Evolutionary conservation across 2,113 vertebrate species (phyloP), one percentile per base, ranked within the genome.

Genomic region (Illadopsis cleaveri): DNA sequence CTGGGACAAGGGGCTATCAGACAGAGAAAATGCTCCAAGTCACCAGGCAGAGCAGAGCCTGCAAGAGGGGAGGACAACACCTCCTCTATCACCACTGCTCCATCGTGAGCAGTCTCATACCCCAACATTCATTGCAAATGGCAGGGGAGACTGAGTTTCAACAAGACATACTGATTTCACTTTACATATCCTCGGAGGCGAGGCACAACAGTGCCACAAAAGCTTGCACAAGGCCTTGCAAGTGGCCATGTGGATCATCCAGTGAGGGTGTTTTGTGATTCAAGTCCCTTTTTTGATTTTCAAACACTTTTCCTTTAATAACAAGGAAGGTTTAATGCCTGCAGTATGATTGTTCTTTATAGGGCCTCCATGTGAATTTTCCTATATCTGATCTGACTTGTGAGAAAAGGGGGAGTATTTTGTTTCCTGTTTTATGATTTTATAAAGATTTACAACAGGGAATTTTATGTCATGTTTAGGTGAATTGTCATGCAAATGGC

Each of bases 211-310:
- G 1, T 47, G 48, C 53, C 82, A 53, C 11, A 44, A 61, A 70
- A 80, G 6, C 50, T 38, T 9, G 0, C 20, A 42, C 22, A 82
- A 77, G 66, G 22, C 23, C 15, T 40, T n/a, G 30, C 28, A 69
- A 75, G 24, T 0, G 2, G 30, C 40, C 15, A 5, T 2, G 7
- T 21, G 25, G 18, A 28, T 64, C 0, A 0, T 80, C 40, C 35
- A 68, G 4, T 4, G 1, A 64, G 15, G 15, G 10, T 38, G 6
- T 10, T 27, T 28, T 38, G 33, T 70, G 7, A 38, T 25, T 65
- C 20, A 28, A 21, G 27, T 17, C 8, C 18, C 21, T 54, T 42
- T 68, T 82, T 64, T 44, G 2, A 47, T 81, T 83, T 77, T 50
- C 30, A 38, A 20, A 17, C 6, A 0, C 28, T 76, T 53, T 84